Base-by-base conservation (phyloP, 2,888 invertebrate genomes). In the Drosophila koepferae region DNA sequence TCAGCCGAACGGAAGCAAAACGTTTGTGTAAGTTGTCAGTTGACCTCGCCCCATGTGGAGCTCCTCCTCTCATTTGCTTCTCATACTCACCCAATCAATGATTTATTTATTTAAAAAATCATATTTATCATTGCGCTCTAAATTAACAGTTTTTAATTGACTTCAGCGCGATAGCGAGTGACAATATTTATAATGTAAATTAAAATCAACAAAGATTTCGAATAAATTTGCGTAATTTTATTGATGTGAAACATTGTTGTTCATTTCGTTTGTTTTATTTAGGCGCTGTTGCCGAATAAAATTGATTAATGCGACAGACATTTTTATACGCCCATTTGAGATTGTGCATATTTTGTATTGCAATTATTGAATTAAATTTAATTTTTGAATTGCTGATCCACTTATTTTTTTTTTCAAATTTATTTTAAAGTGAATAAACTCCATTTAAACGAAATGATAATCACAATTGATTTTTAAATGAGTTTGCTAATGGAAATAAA, bases 21-120 rank as follows among this genome's bases (percentile, higher is more conserved):
- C 20, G 36, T 91, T 23, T 90, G 85, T 80, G 82, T 91, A 62
- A 79, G 74, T 68, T 87, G 72, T 63, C 49, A 12, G 67, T 64
- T 56, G 12, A 44, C 66, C 64, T 60, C 59, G 38, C 31, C 23
- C 14, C 31, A 28, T 28, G 28, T 28, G 28, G 4, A 28, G 7
- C 10, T 14, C 14, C 28, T 14, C n/a, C n/a, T 14, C 7, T 16
- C 36, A 41, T 31, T 76, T 63, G 43, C 55, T 77, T 74, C 63
- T 46, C 77, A 66, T 70, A 77, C 60, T 16, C 28, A 48, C 14
- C 7, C 59, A 68, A 71, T 75, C 62, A 68, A 51, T 62, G 54
- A 63, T n/a, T n/a, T n/a, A 44, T 23, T 63, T n/a, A 60, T 20
- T 67, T 28, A 40, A 3, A 36, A 14, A 36, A 34, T 28, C 36